These are phyloP conservation scores for Eulacestoma nigropectus DNA, from an alignment of 2,113 vertebrate genomes.

Conservation along the genomic window DNA sequence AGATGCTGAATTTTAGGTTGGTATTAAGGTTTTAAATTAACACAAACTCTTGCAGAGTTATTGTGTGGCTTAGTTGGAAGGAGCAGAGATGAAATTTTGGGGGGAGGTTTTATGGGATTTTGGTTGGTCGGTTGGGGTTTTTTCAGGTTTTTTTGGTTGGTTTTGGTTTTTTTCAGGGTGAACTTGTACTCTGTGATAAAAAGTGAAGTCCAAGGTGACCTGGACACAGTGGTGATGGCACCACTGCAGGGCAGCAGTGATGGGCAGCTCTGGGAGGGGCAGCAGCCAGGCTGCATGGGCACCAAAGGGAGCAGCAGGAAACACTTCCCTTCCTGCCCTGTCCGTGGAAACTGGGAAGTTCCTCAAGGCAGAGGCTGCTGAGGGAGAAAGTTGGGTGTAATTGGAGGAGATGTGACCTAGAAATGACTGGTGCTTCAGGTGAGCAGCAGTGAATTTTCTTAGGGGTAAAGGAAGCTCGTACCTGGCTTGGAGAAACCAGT, in stretches of 20 bases:
- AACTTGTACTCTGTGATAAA: background rate
- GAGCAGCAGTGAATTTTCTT: background rate
- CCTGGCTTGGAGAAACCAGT: background rate
- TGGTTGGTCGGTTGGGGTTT: background rate
- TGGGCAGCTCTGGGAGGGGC: background rate
- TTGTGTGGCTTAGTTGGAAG: background rate
- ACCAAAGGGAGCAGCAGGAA: too few species aligned
- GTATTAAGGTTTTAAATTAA: background rate
- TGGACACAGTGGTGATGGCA: background rate
- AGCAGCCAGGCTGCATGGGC: background rate
- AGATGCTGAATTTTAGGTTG: background rate
- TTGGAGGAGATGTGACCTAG: background rate
- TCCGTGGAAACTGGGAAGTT: background rate
- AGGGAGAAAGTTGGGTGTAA: background rate
- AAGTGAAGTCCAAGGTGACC: background rate
- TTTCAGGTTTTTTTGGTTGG: background rate
- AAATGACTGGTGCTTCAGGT: background rate
- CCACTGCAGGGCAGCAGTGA: background rate
- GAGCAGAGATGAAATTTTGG: background rate
- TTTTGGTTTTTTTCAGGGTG: background rate
- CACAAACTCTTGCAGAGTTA: background rate
- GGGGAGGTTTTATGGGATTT: accelerated
- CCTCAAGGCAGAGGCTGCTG: background rate
- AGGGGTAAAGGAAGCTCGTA: background rate
- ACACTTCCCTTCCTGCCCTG: accelerated